Conservation (phyloP, 2,797 vertebrate species). For the Synaphobranchus kaupii region DNA sequence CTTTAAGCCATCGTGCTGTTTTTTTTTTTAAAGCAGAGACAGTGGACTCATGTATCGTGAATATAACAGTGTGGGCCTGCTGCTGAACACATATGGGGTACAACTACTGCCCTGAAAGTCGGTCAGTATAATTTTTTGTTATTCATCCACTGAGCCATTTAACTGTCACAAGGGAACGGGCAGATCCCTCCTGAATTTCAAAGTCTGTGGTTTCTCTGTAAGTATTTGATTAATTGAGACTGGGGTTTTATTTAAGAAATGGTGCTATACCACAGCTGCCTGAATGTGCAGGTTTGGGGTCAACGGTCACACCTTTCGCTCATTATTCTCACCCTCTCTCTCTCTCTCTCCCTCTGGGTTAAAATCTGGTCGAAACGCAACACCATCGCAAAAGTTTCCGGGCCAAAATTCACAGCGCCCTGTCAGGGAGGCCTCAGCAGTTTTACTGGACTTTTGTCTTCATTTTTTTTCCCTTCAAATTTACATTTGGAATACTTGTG, state of each 20-base stretch:
- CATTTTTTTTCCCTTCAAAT: neutral
- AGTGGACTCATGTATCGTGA: slow-evolving; percentile 52
- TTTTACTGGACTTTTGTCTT: neutral
- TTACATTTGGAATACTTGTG: neutral
- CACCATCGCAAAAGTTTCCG: neutral
- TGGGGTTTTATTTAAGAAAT: neutral
- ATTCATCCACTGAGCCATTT: neutral
- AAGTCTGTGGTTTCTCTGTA: neutral
- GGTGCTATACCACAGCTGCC: neutral
- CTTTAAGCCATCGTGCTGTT: slow-evolving; percentile 54
- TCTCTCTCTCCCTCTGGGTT: neutral
- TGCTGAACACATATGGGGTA: neutral
- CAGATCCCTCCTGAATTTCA: neutral
- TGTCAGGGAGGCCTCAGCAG: neutral
- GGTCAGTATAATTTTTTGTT: slow-evolving; percentile 6
- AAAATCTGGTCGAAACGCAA: neutral
- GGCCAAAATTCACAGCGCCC: neutral
- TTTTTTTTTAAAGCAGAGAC: slow-evolving; percentile 67
- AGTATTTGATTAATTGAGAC: neutral
- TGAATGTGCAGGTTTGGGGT: neutral
- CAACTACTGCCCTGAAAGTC: neutral
- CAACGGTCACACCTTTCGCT: neutral
- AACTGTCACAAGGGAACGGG: neutral
- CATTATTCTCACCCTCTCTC: neutral
- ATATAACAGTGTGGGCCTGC: slow-evolving; percentile 56